Evolutionary conservation across 1,140 invertebrate genomes (phyloP).

Genomic region (Anthonomus grandis): DNA sequence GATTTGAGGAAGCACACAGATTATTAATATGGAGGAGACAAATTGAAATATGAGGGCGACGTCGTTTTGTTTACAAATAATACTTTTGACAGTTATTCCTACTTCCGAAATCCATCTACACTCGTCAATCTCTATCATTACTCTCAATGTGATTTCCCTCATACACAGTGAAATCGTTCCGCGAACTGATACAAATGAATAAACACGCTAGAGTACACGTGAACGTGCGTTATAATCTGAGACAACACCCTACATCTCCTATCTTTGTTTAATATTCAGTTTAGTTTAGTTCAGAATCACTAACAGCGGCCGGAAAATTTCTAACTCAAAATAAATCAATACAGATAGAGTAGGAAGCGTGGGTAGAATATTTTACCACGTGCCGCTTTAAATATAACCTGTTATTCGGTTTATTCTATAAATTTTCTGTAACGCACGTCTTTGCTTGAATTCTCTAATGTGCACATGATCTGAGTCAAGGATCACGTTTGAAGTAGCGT

Average conservation of each 20-base stretch:
- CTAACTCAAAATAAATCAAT: slow-evolving; percentile 6
- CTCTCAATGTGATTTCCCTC: too few species aligned
- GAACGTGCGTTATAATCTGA: slow-evolving; percentile 24
- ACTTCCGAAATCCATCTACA: not conserved
- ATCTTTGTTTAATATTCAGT: slow-evolving; percentile 26
- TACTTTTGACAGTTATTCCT: slow-evolving; percentile 2
- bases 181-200: slow-evolving; percentile 29
- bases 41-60: not conserved
- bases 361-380: not conserved
- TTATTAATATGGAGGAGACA: not conserved
- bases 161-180: slow-evolving; percentile 12
- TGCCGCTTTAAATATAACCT: not conserved
- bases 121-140: slow-evolving; percentile 7
- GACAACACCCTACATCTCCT: slow-evolving; percentile 19
- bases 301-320: not conserved
- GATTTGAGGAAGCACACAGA: not conserved
- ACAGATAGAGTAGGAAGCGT: not conserved
- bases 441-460: slow-evolving; percentile 21
- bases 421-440: slow-evolving; percentile 21
- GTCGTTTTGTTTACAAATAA: slow-evolving; percentile 24
- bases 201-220: slow-evolving; percentile 42
- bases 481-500: slow-evolving; percentile 42
- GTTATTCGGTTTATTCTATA: not conserved
- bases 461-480: slow-evolving; percentile 37
- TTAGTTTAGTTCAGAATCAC: not conserved